Conservation (phyloP, 2,888 invertebrate species). For the Nymphalis polychloros region DNA sequence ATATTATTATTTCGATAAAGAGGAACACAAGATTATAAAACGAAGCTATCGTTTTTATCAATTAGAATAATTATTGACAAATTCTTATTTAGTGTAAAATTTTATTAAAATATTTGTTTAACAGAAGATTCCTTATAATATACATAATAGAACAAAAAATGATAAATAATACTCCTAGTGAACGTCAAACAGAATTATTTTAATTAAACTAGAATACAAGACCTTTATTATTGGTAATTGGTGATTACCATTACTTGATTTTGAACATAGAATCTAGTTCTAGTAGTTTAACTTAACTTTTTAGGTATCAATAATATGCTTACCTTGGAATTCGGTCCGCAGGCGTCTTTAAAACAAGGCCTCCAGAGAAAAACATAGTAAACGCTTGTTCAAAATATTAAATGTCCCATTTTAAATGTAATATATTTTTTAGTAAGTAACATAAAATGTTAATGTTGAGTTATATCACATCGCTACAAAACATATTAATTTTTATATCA, state of each 20-base stretch:
- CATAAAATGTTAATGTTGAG: background rate
- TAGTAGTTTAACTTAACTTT: background rate
- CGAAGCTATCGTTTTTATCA: too few relatives aligned
- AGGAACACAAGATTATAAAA: too few relatives aligned
- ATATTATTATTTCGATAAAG: too few relatives aligned
- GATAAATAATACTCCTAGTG: too few relatives aligned
- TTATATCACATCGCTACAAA: background rate
- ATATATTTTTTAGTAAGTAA: background rate
- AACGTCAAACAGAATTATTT: too few relatives aligned
- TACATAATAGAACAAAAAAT: too few relatives aligned
- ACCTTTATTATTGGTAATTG: background rate
- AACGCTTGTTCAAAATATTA: background rate
- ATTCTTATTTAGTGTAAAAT: too few relatives aligned
- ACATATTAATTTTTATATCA: background rate
- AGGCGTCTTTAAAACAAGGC: slow-evolving; percentile 11
- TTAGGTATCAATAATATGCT: background rate
- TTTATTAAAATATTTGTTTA: too few relatives aligned
- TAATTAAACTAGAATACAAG: background rate
- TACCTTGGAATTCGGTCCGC: slow-evolving; percentile 18
- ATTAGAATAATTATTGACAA: too few relatives aligned
- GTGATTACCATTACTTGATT: background rate
- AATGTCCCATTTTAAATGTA: slow-evolving; percentile 5
- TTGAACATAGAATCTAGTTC: background rate
- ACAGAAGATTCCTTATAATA: too few relatives aligned
- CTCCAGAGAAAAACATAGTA: slow-evolving; percentile 7